Percentiles rank a stretch among this genome's conserved stretches.
Conservation (phyloP, 2,113 vertebrate genomes). For the Pollimyrus isidori region DNA sequence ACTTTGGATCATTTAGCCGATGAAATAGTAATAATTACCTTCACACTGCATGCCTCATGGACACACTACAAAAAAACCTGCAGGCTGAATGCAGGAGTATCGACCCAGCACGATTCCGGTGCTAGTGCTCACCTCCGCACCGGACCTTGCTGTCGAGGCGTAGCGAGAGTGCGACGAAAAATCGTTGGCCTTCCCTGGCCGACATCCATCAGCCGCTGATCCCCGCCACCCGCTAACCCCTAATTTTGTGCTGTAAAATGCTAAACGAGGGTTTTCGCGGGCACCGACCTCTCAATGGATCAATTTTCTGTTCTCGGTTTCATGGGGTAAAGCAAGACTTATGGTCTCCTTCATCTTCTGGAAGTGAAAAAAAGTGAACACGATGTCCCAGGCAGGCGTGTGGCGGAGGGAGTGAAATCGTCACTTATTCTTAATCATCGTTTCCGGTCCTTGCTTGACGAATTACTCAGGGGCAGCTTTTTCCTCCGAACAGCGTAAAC, state of each 20-base stretch:
- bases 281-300: conserved; percentile 33
- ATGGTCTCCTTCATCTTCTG: not conserved
- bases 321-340: not conserved
- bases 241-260: conserved; percentile 46
- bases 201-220: conserved; percentile 32
- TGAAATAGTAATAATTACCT: not conserved
- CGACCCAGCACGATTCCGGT: not conserved
- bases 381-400: not conserved
- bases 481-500: not conserved
- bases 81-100: not conserved
- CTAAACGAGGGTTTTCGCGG: conserved; percentile 39
- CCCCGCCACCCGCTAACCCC: conserved; percentile 42
- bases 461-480: not conserved
- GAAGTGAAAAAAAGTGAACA: not conserved
- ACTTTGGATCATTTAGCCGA: not conserved
- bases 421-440: not conserved
- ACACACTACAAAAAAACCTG: not conserved
- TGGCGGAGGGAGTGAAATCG: not conserved
- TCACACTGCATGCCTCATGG: not conserved
- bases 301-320: conserved; percentile 33
- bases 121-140: not conserved
- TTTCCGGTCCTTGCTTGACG: not conserved
- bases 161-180: not conserved
- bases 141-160: not conserved
- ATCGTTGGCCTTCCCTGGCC: conserved; percentile 23